A percentile compares a stretch with the other conserved stretches of the same genome.
These are phyloP conservation scores for Marcusenius ussheri DNA, from an alignment of 2,113 vertebrate genomes.

Conservation along the genomic window DNA sequence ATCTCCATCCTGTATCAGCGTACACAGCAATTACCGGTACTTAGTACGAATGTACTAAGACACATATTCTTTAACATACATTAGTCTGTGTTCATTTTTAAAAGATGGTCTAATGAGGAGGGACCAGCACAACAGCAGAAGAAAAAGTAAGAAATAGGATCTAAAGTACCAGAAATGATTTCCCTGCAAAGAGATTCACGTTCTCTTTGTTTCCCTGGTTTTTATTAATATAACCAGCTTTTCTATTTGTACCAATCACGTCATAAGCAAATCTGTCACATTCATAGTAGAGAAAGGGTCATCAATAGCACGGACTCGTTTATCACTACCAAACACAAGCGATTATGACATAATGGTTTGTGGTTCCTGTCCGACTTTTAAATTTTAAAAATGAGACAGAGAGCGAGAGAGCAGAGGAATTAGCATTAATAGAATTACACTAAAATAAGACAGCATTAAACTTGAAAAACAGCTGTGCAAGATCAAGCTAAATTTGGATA, in stretches of 20 bases:
- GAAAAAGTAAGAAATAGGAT: background rate
- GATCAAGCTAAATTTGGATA: slow-evolving; percentile 5
- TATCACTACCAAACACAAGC: background rate
- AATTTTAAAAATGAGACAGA: background rate
- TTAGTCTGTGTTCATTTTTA: background rate
- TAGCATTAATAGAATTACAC: background rate
- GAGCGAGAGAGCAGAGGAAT: background rate
- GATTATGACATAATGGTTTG: background rate
- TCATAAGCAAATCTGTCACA: background rate
- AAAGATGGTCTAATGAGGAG: background rate
- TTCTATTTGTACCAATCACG: background rate
- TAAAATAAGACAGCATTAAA: background rate
- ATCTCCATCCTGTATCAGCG: background rate
- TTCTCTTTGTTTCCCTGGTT: background rate
- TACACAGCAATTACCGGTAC: background rate
- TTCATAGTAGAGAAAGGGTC: background rate
- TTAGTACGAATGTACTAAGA: background rate
- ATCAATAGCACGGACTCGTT: background rate
- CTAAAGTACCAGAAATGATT: background rate
- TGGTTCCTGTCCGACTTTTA: background rate
- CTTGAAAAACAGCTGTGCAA: background rate
- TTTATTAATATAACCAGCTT: background rate
- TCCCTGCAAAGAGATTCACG: background rate
- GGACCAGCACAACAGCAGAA: background rate
- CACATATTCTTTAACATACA: background rate